A percentile compares a stretch with the other conserved stretches of the same genome.
These are phyloP conservation scores for Drosophila triauraria DNA, from an alignment of 1,140 invertebrate genomes.

Conservation along the genomic window DNA sequence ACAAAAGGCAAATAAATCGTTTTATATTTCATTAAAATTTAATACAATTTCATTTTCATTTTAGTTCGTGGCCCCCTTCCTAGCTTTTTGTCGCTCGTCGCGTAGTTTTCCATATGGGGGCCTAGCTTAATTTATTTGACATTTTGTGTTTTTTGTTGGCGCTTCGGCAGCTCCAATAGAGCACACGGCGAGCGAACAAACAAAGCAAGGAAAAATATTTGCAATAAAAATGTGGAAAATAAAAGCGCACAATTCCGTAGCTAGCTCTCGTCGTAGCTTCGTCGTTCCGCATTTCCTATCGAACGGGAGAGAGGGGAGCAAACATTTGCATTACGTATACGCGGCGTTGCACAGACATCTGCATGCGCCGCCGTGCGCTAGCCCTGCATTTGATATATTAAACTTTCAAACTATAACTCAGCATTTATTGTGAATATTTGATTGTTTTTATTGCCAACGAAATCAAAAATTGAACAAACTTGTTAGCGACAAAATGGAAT, in stretches of 20 bases:
- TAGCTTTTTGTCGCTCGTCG: constrained; percentile 6
- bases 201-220: constrained; percentile 34
- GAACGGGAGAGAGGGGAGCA: constrained; percentile 7
- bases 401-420: constrained; percentile 71
- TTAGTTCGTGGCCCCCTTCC: constrained; percentile 8
- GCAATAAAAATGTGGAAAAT: constrained; percentile 59
- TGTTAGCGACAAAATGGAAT: constrained; percentile 52
- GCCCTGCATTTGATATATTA: constrained; percentile 70
- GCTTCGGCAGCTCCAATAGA: constrained; percentile 41
- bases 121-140: constrained; percentile 48
- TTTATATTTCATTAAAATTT: constrained; percentile 52
- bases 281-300: constrained; percentile 12
- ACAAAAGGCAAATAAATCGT: constrained; percentile 42
- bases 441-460: constrained; percentile 64
- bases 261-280: constrained; percentile 41
- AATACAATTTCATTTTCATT: constrained; percentile 52
- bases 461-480: constrained; percentile 64
- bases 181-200: constrained; percentile 38
- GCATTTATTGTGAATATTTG: constrained; percentile 69
- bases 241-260: constrained; percentile 49
- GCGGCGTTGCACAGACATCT: constrained; percentile 34
- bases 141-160: constrained; percentile 38
- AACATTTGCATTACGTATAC: constrained; percentile 67
- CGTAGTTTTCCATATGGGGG: constrained; percentile 37
- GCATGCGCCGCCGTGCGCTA: constrained; percentile 26